Base-by-base conservation (phyloP, 2,888 invertebrate species). In the Chirona hameri region DNA sequence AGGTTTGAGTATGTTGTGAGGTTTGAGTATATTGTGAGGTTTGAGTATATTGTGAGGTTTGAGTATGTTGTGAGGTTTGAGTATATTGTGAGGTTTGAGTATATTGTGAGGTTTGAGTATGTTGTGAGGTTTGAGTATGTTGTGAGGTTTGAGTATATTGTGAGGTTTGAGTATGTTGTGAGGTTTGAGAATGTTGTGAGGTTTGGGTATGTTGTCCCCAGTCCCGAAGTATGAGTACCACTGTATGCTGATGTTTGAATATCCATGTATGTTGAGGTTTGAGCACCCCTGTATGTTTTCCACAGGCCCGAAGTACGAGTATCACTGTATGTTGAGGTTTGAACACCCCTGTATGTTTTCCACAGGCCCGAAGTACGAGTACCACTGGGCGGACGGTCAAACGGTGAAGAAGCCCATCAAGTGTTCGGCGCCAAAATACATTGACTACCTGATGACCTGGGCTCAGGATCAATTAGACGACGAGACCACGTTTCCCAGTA, bases 401-500 rank as follows among this genome's bases (percentile, higher is more conserved):
- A 97, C 97, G 0, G 97, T 98, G 48, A 97, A 99, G 89, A 99
- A 99, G 88, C 98, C 98, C 79, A 98, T 99, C 87, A 98, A 98
- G 90, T 99, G 98, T 90, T 98, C 98, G 81, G 99, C 98, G 82
- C 98, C 98, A 82, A 97, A 98, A 89, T 99, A 99, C 89, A 99
- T 99, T 86, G 99, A 99, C 90, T 99, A 98, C 90, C 91, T 99
- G 86, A 98, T 99, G 98, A 98, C 98, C 39, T 99, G 98, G 97
- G 98, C 99, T 83, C 99, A 99, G 89, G 98, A 99, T 90, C 99
- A 99, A 88, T 91, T 99, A 84, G 99, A 99, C 88, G 99, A 99
- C 88, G 99, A 99, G 89, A 95, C 95, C 21, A 90, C 99, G 65
- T 99, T 99, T 88, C 99, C 99, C 72, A 98, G 98, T 12, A 99